Conservation (phyloP, 1,140 invertebrate species). For the Drosophila teissieri region DNA sequence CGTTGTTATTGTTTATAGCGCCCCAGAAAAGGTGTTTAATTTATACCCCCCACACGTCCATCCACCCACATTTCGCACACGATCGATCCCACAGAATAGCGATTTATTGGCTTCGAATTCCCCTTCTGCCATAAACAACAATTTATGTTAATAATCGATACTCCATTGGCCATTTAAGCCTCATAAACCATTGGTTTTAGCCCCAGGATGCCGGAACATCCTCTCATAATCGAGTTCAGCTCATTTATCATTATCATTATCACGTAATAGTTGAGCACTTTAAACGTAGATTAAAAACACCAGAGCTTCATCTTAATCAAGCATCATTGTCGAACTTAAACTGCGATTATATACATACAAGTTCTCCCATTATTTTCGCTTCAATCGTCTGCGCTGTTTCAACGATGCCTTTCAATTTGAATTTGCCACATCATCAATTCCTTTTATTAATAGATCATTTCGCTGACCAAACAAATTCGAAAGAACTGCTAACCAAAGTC, state of each 20-base stretch:
- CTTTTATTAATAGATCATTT: conserved; percentile 23
- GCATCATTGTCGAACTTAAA: not conserved
- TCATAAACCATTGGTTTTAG: not conserved
- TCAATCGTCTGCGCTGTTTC: not conserved
- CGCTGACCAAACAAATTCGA: conserved; percentile 33
- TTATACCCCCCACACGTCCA: conserved; percentile 21
- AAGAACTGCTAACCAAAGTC: conserved; percentile 36
- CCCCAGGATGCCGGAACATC: not conserved
- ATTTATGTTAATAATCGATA: not conserved
- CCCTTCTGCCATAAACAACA: not conserved
- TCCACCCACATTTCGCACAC: conserved; percentile 16
- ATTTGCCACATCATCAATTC: conserved; percentile 23
- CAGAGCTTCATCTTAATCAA: too few species aligned
- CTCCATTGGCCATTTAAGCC: not conserved
- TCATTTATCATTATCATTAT: too few species aligned
- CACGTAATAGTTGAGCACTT: not conserved
- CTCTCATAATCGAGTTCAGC: not conserved
- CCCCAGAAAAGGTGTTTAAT: conserved; percentile 47
- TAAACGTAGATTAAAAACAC: not conserved
- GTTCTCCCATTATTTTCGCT: not conserved
- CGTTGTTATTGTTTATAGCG: conserved; percentile 53
- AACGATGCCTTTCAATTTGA: conserved; percentile 9
- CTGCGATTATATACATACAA: not conserved
- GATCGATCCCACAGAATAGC: conserved; percentile 4
- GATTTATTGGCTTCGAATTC: conserved; percentile 10